phyloP scores from a whole-genome alignment of 2,113 vertebrate genomes.

The Hippolais icterina region DNA sequence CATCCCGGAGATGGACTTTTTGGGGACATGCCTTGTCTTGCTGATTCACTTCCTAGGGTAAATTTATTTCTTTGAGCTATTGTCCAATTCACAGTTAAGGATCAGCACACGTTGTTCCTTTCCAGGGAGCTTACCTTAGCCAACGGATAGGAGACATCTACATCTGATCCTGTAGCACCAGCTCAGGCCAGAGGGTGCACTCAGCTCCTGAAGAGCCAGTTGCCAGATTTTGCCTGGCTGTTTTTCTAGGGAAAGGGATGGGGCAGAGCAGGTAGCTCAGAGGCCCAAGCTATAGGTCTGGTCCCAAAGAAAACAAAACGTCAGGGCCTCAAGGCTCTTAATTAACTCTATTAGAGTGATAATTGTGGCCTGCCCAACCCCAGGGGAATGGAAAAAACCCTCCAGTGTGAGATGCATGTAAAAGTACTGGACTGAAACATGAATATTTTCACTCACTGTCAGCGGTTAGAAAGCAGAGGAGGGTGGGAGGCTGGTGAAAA shows the following conservation, averaged over 20 bases:
- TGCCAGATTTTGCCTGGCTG: background rate
- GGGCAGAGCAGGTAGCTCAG: background rate
- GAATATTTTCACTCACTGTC: conserved; percentile 13
- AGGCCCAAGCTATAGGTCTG: background rate
- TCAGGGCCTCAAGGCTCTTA: conserved; percentile 21
- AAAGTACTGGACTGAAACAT: conserved; percentile 9
- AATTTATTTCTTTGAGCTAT: background rate
- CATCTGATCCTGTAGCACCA: background rate
- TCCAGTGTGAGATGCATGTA: background rate
- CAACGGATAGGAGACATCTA: background rate
- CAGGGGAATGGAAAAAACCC: conserved; percentile 51
- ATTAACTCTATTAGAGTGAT: conserved; percentile 52
- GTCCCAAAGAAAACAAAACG: conserved; percentile 50
- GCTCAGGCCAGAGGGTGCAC: background rate
- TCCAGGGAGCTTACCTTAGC: background rate
- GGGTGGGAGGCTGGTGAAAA: background rate
- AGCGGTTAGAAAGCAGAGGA: background rate
- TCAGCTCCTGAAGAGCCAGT: rapidly evolving
- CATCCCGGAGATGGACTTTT: background rate
- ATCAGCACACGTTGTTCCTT: background rate
- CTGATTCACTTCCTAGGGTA: background rate
- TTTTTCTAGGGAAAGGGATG: background rate
- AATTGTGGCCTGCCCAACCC: conserved; percentile 15
- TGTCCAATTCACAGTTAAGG: background rate
- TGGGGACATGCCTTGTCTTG: background rate